These are phyloP conservation scores for Lindbergichthys nudifrons DNA, from an alignment of 2,797 vertebrate genomes.

Conservation along the genomic window DNA sequence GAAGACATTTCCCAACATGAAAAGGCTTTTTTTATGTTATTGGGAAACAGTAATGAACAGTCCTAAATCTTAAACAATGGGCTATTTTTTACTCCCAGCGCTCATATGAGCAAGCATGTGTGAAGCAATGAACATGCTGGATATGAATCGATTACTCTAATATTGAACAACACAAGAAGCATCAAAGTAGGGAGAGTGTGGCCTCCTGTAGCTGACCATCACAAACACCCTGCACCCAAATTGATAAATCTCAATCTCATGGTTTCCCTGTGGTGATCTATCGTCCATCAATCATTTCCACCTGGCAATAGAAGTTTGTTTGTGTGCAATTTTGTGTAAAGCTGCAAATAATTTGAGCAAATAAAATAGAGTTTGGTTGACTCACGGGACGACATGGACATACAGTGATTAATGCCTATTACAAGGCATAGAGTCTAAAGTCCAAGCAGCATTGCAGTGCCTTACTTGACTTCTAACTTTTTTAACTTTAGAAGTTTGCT, in stretches of 20 bases:
- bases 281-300: conserved; percentile 56
- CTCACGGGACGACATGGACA: background rate
- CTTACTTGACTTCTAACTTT: conserved; percentile 7
- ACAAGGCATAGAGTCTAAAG: background rate
- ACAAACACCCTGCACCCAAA: conserved; percentile 62
- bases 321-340: conserved; percentile 17
- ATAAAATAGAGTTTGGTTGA: conserved; percentile 2
- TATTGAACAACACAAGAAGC: conserved; percentile 68
- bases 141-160: conserved; percentile 72
- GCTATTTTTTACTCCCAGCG: conserved; percentile 54
- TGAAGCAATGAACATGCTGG: conserved; percentile 53
- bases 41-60: conserved; percentile 44
- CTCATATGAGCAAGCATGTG: conserved; percentile 31
- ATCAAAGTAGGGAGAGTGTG: conserved; percentile 50
- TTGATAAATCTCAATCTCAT: conserved; percentile 62
- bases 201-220: conserved; percentile 66
- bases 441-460: conserved; percentile 10
- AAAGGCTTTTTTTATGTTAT: conserved; percentile 55
- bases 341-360: conserved; percentile 4
- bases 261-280: conserved; percentile 49
- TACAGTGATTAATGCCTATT: background rate
- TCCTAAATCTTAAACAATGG: conserved; percentile 17
- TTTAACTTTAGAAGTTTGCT: conserved; percentile 16
- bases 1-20: conserved; percentile 54
- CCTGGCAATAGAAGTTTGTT: conserved; percentile 37